Evolutionary conservation across 2,888 invertebrate genomes (phyloP), one percentile per base, ranked within the genome.

Genomic region (Leptura quadrifasciata): DNA sequence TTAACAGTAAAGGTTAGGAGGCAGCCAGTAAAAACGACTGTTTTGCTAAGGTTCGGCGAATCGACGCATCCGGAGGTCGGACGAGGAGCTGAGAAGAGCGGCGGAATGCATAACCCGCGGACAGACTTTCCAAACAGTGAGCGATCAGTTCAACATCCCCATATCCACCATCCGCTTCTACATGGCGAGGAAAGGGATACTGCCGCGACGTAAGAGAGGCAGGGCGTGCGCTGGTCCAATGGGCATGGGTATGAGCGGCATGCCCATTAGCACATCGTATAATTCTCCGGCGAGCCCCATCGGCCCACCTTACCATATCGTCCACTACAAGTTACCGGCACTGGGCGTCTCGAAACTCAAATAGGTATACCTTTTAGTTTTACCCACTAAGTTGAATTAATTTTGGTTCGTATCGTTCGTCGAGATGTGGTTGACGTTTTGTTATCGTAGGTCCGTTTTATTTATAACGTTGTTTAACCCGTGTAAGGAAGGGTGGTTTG

Each of bases 41-140:
- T 47, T 65, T 5, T 18, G 12, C 2, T 31, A 35, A 86, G 87
- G 84, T 67, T 85, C 86, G 55, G 87, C 87, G 31, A 89, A 87
- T 72, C 82, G 89, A 81, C 90, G 94, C 39, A 93, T 94, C 82
- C 91, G 95, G 0, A 92, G 95, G 82, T 94, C 95, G 35, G 95
- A 95, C 88, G 94, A 93, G 63, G 93, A 94, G 83, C 87, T 95
- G 68, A 92, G 94, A n/a, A 92, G 95, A 86, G 96, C 96, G 0
- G 96, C 96, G 2, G 95, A 95, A 87, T 95, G 95, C 89, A 95
- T 96, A 78, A 94, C 95, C n/a, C 93, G 95, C 72, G 96, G 96
- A 0, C 94, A 94, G 90, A 96, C 96, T 84, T 96, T 96, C 91
- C 96, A 96, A 89, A 95, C 94, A 0, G 96, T 96, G 35, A 95